phyloP scores from a whole-genome alignment of 2,113 vertebrate species.

The Odobenus rosmarus region DNA sequence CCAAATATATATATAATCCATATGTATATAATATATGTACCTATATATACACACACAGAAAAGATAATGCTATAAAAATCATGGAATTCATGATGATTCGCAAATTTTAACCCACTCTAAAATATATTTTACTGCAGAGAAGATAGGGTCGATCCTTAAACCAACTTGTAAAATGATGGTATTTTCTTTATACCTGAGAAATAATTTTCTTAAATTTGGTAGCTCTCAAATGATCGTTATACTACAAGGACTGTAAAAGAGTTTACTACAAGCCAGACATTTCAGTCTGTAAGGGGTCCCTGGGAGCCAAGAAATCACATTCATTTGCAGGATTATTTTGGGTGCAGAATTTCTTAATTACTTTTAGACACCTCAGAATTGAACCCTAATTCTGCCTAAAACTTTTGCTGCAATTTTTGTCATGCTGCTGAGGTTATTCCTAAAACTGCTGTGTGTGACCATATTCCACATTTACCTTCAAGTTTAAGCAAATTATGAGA shows the following conservation, averaged over 20 bases:
- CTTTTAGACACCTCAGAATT: not conserved
- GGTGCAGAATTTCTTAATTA: conserved; percentile 1
- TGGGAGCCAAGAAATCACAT: not conserved
- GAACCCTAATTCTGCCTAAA: not conserved
- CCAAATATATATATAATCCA: not conserved
- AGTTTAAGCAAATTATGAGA: conserved; percentile 34
- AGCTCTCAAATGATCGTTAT: not conserved
- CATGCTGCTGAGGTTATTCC: conserved; percentile 28
- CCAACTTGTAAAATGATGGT: not conserved
- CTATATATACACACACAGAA: not conserved
- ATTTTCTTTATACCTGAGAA: not conserved
- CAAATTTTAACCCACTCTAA: not conserved
- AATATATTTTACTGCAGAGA: not conserved
- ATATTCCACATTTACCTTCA: conserved; percentile 27
- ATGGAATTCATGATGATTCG: not conserved
- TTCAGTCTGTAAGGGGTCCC: not conserved
- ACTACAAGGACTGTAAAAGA: not conserved
- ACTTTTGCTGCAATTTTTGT: not conserved
- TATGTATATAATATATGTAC: too few species aligned
- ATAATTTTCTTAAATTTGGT: not conserved
- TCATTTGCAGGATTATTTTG: conserved; percentile 5
- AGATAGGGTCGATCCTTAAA: not conserved
- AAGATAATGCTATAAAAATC: conserved; percentile 11
- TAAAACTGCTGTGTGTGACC: conserved; percentile 37
- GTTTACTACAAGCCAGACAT: not conserved